Base-by-base conservation (phyloP, 2,113 vertebrate species). In the Conger conger region DNA sequence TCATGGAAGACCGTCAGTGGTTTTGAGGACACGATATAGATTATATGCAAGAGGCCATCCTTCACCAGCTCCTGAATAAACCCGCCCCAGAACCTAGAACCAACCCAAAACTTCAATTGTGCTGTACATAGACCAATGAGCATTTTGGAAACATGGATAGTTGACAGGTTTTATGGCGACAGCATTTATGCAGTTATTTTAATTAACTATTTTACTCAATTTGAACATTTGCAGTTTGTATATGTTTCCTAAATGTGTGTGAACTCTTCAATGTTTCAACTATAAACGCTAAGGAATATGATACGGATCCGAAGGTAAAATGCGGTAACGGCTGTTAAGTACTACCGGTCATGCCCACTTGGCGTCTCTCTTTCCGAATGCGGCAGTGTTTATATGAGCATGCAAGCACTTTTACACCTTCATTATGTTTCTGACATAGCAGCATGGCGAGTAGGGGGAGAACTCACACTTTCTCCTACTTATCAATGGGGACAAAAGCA, bases 381-480 rank as follows among this genome's bases (percentile, higher is more conserved):
- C 68, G 68, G 36, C 18, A 36, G 80, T 89, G 87, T 88, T 90
- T 84, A 89, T 90, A 89, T 90, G 81, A 63, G 76, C 83, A 73
- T 77, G 85, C 86, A 79, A 83, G 85, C 83, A 77, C 76, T 50
- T 42, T 42, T 27, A 37, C 76, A 13, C 38, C 23, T 36, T 77
- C 81, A 82, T 78, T 81, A 30, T 86, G n/a, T 60, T 57, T 86
- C 33, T 54, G 77, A 88, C 91, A 76, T 83, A 84, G 88, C 93
- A 91, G 92, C 90, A 96, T 95, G 94, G 94, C 92, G 93, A 92
- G 90, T 36, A 80, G 76, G 81, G 89, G 87, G 16, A 88, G 88
- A 92, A 79, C 83, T 57, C 89, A 86, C 85, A 87, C 88, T 89
- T 86, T 84, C 81, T 88, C 88, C 54, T 90, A 82, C 79, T 84